phyloP scores from a whole-genome alignment of 2,888 invertebrate genomes.

The Neoscelio sp. region DNA sequence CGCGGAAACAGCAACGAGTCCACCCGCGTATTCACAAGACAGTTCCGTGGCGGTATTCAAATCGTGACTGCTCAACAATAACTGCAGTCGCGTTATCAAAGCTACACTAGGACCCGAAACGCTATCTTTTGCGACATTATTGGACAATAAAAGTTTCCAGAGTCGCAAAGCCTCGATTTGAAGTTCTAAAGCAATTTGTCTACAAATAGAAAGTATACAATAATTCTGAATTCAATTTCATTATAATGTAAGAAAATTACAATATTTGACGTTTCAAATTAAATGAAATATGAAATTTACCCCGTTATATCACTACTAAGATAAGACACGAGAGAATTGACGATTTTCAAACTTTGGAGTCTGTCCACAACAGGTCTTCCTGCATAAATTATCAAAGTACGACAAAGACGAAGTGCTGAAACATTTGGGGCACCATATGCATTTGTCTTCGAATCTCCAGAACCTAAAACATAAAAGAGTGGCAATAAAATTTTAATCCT shows the following conservation, averaged over 20 bases:
- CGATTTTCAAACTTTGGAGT: slow-evolving; percentile 82
- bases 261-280: background rate
- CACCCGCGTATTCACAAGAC: slow-evolving; percentile 79
- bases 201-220: slow-evolving; percentile 9
- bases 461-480: slow-evolving; percentile 34
- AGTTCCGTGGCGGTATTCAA: slow-evolving; percentile 76
- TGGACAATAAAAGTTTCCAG: slow-evolving; percentile 77
- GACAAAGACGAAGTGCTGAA: slow-evolving; percentile 89
- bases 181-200: slow-evolving; percentile 69
- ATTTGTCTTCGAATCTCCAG: slow-evolving; percentile 72
- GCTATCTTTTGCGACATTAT: slow-evolving; percentile 76
- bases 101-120: slow-evolving; percentile 74
- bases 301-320: slow-evolving; percentile 83
- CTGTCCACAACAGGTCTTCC: slow-evolving; percentile 75
- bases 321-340: slow-evolving; percentile 85
- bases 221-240: background rate
- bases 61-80: slow-evolving; percentile 77
- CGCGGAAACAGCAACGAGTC: slow-evolving; percentile 75
- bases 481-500: no score
- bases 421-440: slow-evolving; percentile 88
- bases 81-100: slow-evolving; percentile 76
- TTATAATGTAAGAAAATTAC: background rate
- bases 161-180: slow-evolving; percentile 79
- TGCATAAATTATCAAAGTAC: slow-evolving; percentile 86
- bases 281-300: slow-evolving; percentile 67